These are phyloP conservation scores for Pygoscelis adeliae DNA, from an alignment of 2,113 vertebrate genomes.

Conservation along the genomic window DNA sequence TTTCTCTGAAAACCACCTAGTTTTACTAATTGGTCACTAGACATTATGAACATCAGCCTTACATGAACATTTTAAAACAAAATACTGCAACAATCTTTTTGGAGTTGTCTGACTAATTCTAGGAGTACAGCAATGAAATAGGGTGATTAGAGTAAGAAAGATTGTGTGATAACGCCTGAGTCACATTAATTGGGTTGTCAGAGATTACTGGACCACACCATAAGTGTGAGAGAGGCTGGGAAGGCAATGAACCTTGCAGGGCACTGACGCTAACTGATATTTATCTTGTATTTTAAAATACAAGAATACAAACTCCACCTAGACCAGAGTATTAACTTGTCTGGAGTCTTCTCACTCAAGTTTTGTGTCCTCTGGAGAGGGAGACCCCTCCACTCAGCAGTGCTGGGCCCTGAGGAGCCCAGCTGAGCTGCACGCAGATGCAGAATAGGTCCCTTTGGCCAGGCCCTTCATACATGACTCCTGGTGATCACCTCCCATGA, in stretches of 20 bases:
- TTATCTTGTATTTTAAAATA: background rate
- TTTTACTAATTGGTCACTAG: background rate
- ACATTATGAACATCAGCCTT: background rate
- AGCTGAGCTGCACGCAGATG: background rate
- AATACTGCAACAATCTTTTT: background rate
- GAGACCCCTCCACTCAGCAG: background rate
- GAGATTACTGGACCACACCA: background rate
- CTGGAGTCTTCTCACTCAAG: background rate
- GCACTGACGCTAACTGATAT: background rate
- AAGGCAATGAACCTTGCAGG: background rate
- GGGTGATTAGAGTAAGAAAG: background rate
- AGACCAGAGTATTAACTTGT: background rate
- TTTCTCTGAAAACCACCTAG: background rate
- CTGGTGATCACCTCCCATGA: background rate
- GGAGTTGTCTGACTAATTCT: background rate
- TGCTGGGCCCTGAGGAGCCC: background rate
- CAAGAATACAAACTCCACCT: background rate
- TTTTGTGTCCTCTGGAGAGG: background rate
- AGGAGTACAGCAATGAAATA: background rate
- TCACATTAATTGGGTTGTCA: background rate
- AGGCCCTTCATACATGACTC: background rate
- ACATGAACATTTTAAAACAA: background rate
- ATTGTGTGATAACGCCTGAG: background rate
- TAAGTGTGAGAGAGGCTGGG: background rate
- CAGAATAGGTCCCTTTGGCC: background rate